Conservation (phyloP, 2,888 invertebrate species). For the Epinotia bilunana region DNA sequence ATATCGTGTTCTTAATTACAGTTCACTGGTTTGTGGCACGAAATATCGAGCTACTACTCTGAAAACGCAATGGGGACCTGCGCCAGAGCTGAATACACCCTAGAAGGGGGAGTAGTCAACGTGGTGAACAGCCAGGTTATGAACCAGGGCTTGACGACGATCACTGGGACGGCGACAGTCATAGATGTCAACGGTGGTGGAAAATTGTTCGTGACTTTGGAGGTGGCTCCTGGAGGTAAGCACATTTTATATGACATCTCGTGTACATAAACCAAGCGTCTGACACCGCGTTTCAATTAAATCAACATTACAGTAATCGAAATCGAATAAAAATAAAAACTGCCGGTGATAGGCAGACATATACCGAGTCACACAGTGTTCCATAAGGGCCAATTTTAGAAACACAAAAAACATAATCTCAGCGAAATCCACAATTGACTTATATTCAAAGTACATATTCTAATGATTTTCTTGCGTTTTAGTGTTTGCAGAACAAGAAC, state of each 20-base stretch:
- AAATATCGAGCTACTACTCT: constrained; percentile 67
- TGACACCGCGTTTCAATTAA: background rate
- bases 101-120: constrained; percentile 54
- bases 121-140: constrained; percentile 72
- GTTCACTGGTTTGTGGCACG: constrained; percentile 73
- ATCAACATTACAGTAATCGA: too few species aligned
- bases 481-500: constrained; percentile 54
- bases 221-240: constrained; percentile 61
- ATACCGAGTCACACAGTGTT: background rate
- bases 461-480: constrained; percentile 35
- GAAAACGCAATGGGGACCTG: constrained; percentile 63
- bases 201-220: constrained; percentile 63
- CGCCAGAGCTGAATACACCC: constrained; percentile 62
- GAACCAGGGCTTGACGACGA: constrained; percentile 58
- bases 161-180: constrained; percentile 65
- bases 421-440: background rate
- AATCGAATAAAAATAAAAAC: too few species aligned
- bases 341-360: background rate
- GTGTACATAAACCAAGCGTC: background rate
- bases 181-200: constrained; percentile 61
- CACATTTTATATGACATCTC: background rate
- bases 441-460: background rate
- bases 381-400: background rate
- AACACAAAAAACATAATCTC: background rate
- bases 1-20: constrained; percentile 48